Evolutionary conservation across 2,113 vertebrate species (phyloP).

Genomic region (Rattus rattus): DNA sequence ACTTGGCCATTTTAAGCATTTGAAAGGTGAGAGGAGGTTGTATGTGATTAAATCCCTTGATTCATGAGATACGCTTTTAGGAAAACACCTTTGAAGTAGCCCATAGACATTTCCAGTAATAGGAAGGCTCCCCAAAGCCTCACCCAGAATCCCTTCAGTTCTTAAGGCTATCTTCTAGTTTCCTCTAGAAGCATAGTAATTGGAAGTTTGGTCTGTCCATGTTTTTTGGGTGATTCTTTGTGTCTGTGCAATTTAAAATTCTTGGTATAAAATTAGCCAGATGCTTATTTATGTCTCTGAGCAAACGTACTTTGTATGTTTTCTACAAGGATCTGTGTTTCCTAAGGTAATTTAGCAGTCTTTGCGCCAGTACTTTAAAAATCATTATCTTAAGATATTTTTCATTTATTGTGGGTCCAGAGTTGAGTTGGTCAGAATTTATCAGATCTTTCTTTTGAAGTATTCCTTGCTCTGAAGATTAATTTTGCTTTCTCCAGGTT

Average conservation of each 20-base stretch:
- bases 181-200: conserved; percentile 10
- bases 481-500: conserved; percentile 42
- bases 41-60: conserved; percentile 12
- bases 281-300: conserved; percentile 68
- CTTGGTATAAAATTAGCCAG: neutral
- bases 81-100: neutral
- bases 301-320: neutral
- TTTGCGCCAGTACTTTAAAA: conserved; percentile 6
- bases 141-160: neutral
- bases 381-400: conserved; percentile 22
- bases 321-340: conserved; percentile 56
- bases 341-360: conserved; percentile 6
- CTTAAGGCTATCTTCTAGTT: neutral
- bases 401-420: neutral
- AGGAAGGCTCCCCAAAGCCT: neutral
- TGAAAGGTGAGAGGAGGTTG: neutral
- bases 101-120: neutral
- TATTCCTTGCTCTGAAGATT: neutral
- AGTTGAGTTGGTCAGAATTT: conserved; percentile 46
- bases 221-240: conserved; percentile 8
- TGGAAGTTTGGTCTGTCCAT: neutral
- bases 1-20: neutral
- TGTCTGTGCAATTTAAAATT: conserved; percentile 43
- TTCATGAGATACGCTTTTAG: neutral
- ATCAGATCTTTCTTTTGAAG: neutral